phyloP scores from a whole-genome alignment of 2,113 vertebrate species.

The Poeciliopsis turrubarensis region DNA sequence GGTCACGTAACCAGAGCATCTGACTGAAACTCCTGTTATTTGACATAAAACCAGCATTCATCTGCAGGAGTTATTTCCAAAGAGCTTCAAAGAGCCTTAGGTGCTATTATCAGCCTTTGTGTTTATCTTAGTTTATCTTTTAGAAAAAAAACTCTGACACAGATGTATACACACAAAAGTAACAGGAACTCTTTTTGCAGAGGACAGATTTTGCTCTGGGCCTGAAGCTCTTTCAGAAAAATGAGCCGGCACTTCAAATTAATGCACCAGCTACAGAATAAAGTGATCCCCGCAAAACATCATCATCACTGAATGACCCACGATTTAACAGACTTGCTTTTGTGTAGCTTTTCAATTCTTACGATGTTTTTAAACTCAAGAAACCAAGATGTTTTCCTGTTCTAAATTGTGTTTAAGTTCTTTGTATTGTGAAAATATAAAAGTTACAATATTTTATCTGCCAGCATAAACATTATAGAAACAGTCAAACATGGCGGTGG shows the following conservation, averaged over 20 bases:
- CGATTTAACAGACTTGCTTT: slow-evolving; percentile 14
- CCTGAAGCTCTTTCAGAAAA: slow-evolving; percentile 27
- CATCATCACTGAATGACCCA: slow-evolving; percentile 19
- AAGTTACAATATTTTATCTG: background rate
- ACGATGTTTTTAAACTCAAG: background rate
- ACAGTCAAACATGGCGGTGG: too few species aligned
- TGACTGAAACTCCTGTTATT: background rate
- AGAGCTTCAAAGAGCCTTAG: slow-evolving; percentile 31
- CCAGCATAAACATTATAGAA: too few species aligned
- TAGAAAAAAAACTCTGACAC: slow-evolving; percentile 5
- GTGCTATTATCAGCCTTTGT: slow-evolving; percentile 39
- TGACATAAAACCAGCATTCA: slow-evolving; percentile 13
- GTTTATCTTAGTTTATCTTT: slow-evolving; percentile 9
- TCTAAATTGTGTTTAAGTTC: background rate
- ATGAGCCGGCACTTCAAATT: slow-evolving; percentile 50
- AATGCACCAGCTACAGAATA: slow-evolving; percentile 28
- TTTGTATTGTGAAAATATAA: background rate
- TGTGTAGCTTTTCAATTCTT: background rate
- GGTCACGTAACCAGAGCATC: background rate
- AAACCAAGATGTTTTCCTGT: background rate
- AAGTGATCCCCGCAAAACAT: slow-evolving; percentile 12
- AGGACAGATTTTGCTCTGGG: slow-evolving; percentile 43
- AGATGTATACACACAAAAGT: slow-evolving; percentile 3
- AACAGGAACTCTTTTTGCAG: slow-evolving; percentile 1
- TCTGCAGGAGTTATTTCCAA: slow-evolving; percentile 14